A percentile compares a stretch with the other conserved stretches of the same genome.
phyloP scores from a whole-genome alignment of 2,888 invertebrate genomes.

The Stictocephala bisonia region DNA sequence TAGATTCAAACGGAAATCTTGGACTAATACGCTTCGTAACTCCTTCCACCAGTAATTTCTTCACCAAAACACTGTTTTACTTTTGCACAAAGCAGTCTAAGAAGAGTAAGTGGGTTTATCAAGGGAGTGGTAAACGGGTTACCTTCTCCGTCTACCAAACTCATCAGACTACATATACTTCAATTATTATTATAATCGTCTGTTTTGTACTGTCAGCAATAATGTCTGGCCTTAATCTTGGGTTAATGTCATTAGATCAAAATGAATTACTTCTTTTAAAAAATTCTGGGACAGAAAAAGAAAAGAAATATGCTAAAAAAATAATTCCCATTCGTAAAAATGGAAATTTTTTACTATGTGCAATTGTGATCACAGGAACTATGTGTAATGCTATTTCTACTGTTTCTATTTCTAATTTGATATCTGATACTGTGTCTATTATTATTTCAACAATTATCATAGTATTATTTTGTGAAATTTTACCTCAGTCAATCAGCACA shows the following conservation, averaged over 20 bases:
- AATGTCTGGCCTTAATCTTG: constrained; percentile 43
- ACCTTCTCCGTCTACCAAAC: not conserved
- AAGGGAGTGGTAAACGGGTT: not conserved
- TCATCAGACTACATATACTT: not conserved
- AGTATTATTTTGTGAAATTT: constrained; percentile 53
- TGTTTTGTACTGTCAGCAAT: constrained; percentile 4
- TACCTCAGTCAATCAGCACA: constrained; percentile 51
- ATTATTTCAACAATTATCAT: constrained; percentile 50
- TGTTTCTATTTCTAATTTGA: constrained; percentile 48
- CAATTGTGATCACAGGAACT: constrained; percentile 52
- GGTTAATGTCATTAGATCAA: constrained; percentile 29
- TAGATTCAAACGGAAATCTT: too few species aligned
- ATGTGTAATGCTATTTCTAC: constrained; percentile 52
- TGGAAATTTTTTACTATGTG: constrained; percentile 53
- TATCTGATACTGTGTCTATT: constrained; percentile 48
- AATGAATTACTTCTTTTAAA: constrained; percentile 16
- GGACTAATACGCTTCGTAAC: too few species aligned
- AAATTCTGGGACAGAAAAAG: constrained; percentile 51
- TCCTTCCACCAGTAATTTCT: too few species aligned
- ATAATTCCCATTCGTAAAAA: constrained; percentile 51
- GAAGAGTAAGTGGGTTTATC: too few species aligned
- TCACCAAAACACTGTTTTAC: too few species aligned
- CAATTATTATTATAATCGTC: not conserved
- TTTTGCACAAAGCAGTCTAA: too few species aligned
- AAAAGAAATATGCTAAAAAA: constrained; percentile 50